Conservation (phyloP, 2,888 invertebrate genomes). For the Allacma fusca region DNA sequence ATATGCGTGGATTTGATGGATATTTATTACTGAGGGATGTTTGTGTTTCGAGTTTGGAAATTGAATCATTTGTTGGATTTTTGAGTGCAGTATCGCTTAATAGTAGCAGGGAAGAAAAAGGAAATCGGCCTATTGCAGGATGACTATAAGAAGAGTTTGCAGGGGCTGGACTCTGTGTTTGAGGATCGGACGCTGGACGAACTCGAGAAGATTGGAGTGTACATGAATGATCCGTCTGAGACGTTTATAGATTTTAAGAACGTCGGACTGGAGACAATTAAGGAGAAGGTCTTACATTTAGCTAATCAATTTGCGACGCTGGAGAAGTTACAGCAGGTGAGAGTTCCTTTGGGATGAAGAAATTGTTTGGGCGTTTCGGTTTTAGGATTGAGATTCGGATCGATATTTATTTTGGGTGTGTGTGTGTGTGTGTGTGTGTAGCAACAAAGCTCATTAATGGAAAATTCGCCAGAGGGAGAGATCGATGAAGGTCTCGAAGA, state of each 20-base stretch:
- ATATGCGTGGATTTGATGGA: no score
- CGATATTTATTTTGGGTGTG: neutral
- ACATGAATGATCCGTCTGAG: slow-evolving; percentile 36
- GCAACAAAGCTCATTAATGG: neutral
- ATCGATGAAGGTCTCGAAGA: slow-evolving; percentile 14
- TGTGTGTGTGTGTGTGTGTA: neutral
- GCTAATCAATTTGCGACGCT: slow-evolving; percentile 28
- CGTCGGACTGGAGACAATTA: slow-evolving; percentile 33
- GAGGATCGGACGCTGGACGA: slow-evolving; percentile 35
- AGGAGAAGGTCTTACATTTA: slow-evolving; percentile 31
- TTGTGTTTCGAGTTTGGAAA: neutral
- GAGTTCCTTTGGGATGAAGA: neutral
- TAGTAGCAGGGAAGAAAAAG: slow-evolving; percentile 37
- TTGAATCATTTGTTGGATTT: neutral
- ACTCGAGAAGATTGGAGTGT: slow-evolving; percentile 34
- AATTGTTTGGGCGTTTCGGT: no score
- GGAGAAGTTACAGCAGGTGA: slow-evolving; percentile 31
- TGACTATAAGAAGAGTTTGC: slow-evolving; percentile 31
- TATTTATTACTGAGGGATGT: neutral
- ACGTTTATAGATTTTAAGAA: slow-evolving; percentile 19
- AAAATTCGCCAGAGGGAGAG: neutral
- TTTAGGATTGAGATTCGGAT: no score
- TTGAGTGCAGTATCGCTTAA: slow-evolving; percentile 33
- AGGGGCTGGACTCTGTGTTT: slow-evolving; percentile 38
- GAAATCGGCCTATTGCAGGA: slow-evolving; percentile 23